Percentiles rank a stretch among this genome's conserved stretches.
Conservation (phyloP, 1,140 invertebrate species). For the Drosophila watanabei region DNA sequence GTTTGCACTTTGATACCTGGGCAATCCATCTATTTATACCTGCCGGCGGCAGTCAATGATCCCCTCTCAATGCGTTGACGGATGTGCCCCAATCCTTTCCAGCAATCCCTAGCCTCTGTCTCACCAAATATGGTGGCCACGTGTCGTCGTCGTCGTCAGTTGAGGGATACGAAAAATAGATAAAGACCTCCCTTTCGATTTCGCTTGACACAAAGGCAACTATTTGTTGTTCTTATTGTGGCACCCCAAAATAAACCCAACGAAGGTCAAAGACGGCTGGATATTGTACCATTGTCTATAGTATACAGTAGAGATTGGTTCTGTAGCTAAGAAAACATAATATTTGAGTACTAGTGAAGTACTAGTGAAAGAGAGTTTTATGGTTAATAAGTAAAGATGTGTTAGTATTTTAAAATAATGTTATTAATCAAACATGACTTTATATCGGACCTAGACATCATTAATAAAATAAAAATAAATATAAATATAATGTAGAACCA, state of each 20-base stretch:
- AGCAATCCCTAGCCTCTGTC: conserved; percentile 10
- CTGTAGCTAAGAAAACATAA: neutral
- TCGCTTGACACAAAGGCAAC: conserved; percentile 19
- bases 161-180: conserved; percentile 8
- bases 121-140: conserved; percentile 51
- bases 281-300: conserved; percentile 1
- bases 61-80: conserved; percentile 43
- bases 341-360: neutral
- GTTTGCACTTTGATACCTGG: conserved; percentile 44
- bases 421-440: neutral
- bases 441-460: too few relatives aligned
- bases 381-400: neutral
- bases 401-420: neutral
- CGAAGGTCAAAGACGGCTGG: conserved; percentile 49
- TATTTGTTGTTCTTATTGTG: conserved; percentile 30
- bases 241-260: conserved; percentile 37
- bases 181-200: conserved; percentile 28
- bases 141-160: conserved; percentile 1
- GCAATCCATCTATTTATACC: conserved; percentile 57
- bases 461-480: neutral
- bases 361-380: neutral
- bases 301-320: conserved; percentile 2
- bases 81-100: conserved; percentile 42
- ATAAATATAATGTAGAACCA: neutral
- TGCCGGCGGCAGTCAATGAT: conserved; percentile 63